phyloP scores from a whole-genome alignment of 2,113 vertebrate genomes.

The Craseonycteris thonglongyai region DNA sequence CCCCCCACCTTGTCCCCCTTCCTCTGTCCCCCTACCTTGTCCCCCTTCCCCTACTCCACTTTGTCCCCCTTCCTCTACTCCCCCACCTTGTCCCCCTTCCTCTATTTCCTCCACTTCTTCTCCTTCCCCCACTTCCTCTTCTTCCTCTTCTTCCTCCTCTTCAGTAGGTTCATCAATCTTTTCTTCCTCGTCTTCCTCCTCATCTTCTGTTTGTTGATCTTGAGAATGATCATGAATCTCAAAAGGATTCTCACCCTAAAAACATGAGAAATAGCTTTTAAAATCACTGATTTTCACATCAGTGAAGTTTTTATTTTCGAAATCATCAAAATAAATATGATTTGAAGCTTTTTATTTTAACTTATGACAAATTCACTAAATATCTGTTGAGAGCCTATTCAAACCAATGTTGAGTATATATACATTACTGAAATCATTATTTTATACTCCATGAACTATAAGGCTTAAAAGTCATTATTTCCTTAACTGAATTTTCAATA shows the following conservation, averaged over 20 bases:
- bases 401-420: not conserved
- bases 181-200: slow-evolving; percentile 81
- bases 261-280: slow-evolving; percentile 11
- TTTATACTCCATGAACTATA: not conserved
- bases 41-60: slow-evolving; percentile 51
- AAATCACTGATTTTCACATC: not conserved
- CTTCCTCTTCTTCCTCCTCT: slow-evolving; percentile 70
- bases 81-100: slow-evolving; percentile 58
- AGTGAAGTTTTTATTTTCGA: slow-evolving; percentile 1
- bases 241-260: slow-evolving; percentile 90
- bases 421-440: not conserved
- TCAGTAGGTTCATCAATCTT: slow-evolving; percentile 78
- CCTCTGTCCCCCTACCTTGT: not conserved
- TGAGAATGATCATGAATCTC: slow-evolving; percentile 79
- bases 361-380: not conserved
- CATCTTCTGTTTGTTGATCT: slow-evolving; percentile 77
- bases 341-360: not conserved
- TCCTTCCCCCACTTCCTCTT: slow-evolving; percentile 24
- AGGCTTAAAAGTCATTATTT: not conserved
- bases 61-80: slow-evolving; percentile 57
- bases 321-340: not conserved
- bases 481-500: slow-evolving; percentile 2
- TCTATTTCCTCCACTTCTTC: slow-evolving; percentile 81
- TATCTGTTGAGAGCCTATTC: not conserved
- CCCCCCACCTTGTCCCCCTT: slow-evolving; percentile 29